Percentiles rank a stretch among this genome's conserved stretches.
These are phyloP conservation scores for Anguilla japonica DNA, from an alignment of 2,113 vertebrate species.

Conservation along the genomic window DNA sequence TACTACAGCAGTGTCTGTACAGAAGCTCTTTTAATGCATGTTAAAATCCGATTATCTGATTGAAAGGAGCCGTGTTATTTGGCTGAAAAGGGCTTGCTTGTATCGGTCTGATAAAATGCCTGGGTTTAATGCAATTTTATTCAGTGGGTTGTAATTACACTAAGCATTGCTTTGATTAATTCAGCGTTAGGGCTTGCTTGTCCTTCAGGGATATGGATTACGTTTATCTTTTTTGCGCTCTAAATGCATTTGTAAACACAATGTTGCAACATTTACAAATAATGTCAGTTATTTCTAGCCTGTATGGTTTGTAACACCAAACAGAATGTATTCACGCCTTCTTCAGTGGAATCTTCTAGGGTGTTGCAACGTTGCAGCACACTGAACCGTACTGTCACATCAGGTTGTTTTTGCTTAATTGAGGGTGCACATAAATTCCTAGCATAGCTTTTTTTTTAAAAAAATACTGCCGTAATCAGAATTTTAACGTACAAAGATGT, in stretches of 20 bases:
- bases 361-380: not conserved
- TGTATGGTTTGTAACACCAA: not conserved
- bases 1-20: not conserved
- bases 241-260: not conserved
- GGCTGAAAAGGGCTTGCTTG: not conserved
- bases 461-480: not conserved
- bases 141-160: slow-evolving; percentile 3
- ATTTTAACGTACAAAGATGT: not conserved
- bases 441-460: not conserved
- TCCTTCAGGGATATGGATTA: not conserved
- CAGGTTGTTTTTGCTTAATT: not conserved
- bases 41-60: slow-evolving; percentile 26
- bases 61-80: slow-evolving; percentile 1
- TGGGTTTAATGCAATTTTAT: not conserved
- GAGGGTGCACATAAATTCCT: not conserved
- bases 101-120: not conserved
- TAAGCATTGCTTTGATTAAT: slow-evolving; percentile 12
- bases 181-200: not conserved
- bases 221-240: not conserved
- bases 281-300: not conserved
- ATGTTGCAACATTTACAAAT: not conserved
- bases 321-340: not conserved
- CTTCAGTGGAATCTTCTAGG: not conserved
- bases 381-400: not conserved
- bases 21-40: slow-evolving; percentile 1